Percentiles rank a stretch among this genome's conserved stretches.
phyloP scores from a whole-genome alignment of 2,113 vertebrate genomes.

The Grammomys dolichurus region DNA sequence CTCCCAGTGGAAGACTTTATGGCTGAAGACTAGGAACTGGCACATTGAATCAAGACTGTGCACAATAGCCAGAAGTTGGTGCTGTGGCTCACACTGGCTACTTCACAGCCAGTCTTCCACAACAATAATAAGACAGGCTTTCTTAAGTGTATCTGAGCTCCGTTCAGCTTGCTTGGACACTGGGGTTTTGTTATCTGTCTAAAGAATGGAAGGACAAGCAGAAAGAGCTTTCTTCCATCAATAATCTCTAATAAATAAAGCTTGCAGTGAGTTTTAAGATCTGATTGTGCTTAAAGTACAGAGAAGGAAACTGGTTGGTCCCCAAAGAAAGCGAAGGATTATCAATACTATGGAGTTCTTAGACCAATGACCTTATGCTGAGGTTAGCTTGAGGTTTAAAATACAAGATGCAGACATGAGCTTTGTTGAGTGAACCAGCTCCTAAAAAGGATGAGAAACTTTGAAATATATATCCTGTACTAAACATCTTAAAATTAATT shows the following conservation, averaged over 20 bases:
- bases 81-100: background rate
- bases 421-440: background rate
- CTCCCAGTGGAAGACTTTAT: background rate
- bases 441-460: background rate
- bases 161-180: background rate
- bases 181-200: slow-evolving; percentile 8
- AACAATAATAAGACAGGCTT: background rate
- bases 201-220: slow-evolving; percentile 15
- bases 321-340: background rate
- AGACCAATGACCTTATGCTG: background rate
- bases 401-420: background rate
- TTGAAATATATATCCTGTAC: background rate
- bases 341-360: background rate
- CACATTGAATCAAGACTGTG: background rate
- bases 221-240: background rate
- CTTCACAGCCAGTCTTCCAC: background rate
- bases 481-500: background rate
- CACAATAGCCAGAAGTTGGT: background rate
- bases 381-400: background rate
- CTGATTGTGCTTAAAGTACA: background rate
- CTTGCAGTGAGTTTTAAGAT: background rate
- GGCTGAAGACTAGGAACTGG: background rate
- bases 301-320: background rate
- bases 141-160: background rate
- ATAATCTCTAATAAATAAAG: background rate